Evolutionary conservation across 1,140 invertebrate genomes (phyloP).

Genomic region (Zaprionus capensis): DNA sequence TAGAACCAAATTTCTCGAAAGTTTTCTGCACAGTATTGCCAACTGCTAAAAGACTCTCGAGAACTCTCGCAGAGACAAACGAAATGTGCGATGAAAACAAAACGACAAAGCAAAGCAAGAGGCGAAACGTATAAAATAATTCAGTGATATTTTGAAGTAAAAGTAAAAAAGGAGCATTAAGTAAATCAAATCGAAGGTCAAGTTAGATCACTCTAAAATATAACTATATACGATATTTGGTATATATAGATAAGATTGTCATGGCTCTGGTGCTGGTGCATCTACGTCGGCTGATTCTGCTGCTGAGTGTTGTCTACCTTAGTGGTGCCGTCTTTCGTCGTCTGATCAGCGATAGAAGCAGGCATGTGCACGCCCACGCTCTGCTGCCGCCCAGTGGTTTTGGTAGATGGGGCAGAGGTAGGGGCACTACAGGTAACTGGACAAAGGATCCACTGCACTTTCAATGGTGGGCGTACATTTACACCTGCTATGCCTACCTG

Average conservation of each 20-base stretch:
- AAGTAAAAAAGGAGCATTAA: conserved; percentile 5
- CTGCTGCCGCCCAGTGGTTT: conserved; percentile 57
- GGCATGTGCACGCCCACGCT: conserved; percentile 43
- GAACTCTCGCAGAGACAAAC: conserved; percentile 13
- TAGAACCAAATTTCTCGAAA: conserved; percentile 28
- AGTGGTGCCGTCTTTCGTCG: conserved; percentile 67
- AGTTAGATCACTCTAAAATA: too few relatives aligned
- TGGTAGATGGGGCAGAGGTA: conserved; percentile 20
- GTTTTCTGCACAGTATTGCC: conserved; percentile 60
- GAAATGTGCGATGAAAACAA: conserved; percentile 76
- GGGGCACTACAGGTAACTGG: conserved; percentile 16
- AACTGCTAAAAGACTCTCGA: conserved; percentile 22
- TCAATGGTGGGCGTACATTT: conserved; percentile 83
- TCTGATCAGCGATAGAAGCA: conserved; percentile 62
- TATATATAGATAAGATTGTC: background rate
- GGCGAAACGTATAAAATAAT: conserved; percentile 44
- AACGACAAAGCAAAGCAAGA: conserved; percentile 52
- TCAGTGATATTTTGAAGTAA: conserved; percentile 7
- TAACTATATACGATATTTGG: too few relatives aligned
- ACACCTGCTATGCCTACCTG: conserved; percentile 69
- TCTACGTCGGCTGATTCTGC: conserved; percentile 73
- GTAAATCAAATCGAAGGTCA: background rate
- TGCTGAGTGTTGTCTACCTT: conserved; percentile 77
- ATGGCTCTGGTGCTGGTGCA: conserved; percentile 78
- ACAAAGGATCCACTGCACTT: conserved; percentile 70